A percentile compares a stretch with the other conserved stretches of the same genome.
These are phyloP conservation scores for Callyntrura sp. DNA, from an alignment of 2,888 invertebrate genomes.

Conservation along the genomic window DNA sequence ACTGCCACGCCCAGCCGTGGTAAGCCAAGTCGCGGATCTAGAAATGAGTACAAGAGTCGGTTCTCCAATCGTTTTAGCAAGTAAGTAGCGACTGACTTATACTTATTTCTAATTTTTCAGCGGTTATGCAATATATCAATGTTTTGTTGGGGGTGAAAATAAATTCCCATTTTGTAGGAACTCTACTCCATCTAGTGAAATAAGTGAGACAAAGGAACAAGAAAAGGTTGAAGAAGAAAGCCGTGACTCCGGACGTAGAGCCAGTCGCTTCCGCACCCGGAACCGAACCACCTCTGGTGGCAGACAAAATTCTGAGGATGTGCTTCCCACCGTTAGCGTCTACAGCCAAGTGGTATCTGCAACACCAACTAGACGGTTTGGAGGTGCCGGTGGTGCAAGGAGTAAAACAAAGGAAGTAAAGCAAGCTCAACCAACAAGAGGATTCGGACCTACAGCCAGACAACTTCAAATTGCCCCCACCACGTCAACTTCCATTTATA, in stretches of 20 bases:
- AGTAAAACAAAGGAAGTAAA: slow-evolving; percentile 77
- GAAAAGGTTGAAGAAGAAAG: slow-evolving; percentile 57
- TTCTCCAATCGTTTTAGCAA: slow-evolving; percentile 80
- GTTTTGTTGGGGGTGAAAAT: background rate
- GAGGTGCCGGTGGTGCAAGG: slow-evolving; percentile 68
- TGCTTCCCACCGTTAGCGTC: slow-evolving; percentile 81
- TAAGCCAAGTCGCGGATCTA: slow-evolving; percentile 75
- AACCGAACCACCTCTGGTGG: slow-evolving; percentile 65
- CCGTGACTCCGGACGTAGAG: slow-evolving; percentile 47
- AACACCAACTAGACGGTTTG: slow-evolving; percentile 82
- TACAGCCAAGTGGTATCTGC: slow-evolving; percentile 82
- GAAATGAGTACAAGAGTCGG: slow-evolving; percentile 76
- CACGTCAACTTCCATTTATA: slow-evolving; percentile 86
- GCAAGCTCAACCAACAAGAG: slow-evolving; percentile 68
- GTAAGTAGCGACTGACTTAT: slow-evolving; percentile 4
- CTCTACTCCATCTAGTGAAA: slow-evolving; percentile 63
- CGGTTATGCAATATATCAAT: background rate
- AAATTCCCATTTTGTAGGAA: slow-evolving; percentile 30
- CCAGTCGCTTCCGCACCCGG: slow-evolving; percentile 80
- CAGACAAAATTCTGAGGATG: slow-evolving; percentile 73
- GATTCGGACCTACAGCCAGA: slow-evolving; percentile 68
- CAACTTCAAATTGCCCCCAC: slow-evolving; percentile 79
- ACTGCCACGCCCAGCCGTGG: slow-evolving; percentile 82
- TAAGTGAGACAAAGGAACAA: slow-evolving; percentile 53
- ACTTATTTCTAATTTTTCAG: background rate